Percentiles rank a stretch among this genome's conserved stretches.
Evolutionary conservation across 2,797 vertebrate species (phyloP).

Genomic region (Propithecus deckenii): DNA sequence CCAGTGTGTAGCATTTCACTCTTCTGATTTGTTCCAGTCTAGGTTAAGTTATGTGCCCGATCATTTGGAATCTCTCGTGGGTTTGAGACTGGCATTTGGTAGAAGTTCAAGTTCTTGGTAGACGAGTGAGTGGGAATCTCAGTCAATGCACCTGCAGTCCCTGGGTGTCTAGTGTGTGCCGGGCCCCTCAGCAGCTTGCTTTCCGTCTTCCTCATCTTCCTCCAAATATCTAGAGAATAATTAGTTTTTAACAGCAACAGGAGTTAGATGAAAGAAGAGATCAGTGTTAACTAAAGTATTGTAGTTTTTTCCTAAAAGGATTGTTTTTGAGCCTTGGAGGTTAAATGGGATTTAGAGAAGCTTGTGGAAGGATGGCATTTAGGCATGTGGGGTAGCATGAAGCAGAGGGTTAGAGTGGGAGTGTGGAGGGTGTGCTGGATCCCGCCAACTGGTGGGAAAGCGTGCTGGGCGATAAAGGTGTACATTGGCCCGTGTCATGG

Average conservation of each 20-base stretch:
- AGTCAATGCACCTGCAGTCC: rapidly evolving
- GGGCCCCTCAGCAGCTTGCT: background rate
- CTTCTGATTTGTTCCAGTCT: background rate
- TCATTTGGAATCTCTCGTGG: too few species aligned
- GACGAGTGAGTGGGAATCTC: background rate
- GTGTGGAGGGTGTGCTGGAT: background rate
- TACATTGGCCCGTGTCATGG: background rate
- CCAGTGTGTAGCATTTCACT: background rate
- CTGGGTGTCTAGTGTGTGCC: background rate
- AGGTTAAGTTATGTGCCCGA: too few species aligned
- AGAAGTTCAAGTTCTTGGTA: background rate
- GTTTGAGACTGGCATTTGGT: background rate
- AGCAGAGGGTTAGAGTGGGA: background rate
- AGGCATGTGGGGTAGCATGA: too few species aligned
- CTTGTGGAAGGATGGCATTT: background rate
- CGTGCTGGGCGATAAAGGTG: background rate
- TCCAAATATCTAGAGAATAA: background rate
- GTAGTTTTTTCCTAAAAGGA: background rate
- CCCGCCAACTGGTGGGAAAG: too few species aligned
- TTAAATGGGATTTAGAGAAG: background rate
- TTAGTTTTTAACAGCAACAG: background rate
- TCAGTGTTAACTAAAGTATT: background rate
- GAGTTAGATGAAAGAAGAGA: background rate
- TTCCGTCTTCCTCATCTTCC: background rate
- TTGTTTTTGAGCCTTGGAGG: background rate